Evolutionary conservation across 1,140 invertebrate genomes (phyloP).

Genomic region (Drepana arcuata): DNA sequence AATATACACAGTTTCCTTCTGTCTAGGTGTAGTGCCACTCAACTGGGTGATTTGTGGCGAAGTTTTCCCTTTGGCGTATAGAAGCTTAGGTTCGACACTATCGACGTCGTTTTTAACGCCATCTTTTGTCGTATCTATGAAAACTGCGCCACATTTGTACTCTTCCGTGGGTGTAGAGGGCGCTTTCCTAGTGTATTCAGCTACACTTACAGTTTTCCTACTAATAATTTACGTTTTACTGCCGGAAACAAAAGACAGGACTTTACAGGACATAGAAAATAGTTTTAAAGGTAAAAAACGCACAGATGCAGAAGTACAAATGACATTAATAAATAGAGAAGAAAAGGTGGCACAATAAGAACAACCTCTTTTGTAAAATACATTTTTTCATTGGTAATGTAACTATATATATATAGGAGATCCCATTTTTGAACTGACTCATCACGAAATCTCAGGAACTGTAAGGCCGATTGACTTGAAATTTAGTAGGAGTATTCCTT

Average conservation of each 20-base stretch:
- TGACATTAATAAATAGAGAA: constrained; percentile 38
- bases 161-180: constrained; percentile 56
- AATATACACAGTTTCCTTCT: constrained; percentile 50
- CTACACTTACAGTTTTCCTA: constrained; percentile 40
- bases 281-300: constrained; percentile 50
- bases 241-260: constrained; percentile 61
- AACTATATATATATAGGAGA: no score
- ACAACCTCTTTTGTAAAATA: no score
- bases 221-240: constrained; percentile 45
- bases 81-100: constrained; percentile 60
- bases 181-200: constrained; percentile 55
- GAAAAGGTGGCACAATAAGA: no score
- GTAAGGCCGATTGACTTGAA: no score
- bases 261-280: constrained; percentile 57
- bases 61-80: constrained; percentile 58
- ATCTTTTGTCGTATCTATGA: constrained; percentile 63
- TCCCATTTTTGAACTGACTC: no score
- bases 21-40: constrained; percentile 54
- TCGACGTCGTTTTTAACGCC: constrained; percentile 60
- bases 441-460: no score
- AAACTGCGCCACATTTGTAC: constrained; percentile 58
- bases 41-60: constrained; percentile 67
- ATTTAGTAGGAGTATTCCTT: no score
- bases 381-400: no score
- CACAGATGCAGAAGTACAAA: constrained; percentile 38